Conservation (phyloP, 2,113 vertebrate genomes). For the Oryzias javanicus region DNA sequence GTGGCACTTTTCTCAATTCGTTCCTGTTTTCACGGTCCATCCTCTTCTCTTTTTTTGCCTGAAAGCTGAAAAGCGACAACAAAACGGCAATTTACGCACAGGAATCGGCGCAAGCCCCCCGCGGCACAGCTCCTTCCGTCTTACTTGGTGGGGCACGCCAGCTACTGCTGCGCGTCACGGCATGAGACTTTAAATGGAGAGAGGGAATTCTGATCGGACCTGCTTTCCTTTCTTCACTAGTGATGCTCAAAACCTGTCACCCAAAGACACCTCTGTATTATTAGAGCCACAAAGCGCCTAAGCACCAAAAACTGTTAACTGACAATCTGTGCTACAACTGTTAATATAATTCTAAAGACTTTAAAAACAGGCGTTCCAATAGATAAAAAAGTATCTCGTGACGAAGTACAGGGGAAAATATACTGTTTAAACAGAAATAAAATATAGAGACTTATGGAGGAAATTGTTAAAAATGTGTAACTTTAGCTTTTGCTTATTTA, state of each 20-base stretch:
- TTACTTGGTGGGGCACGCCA: slow-evolving; percentile 30
- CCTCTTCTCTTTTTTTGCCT: slow-evolving; percentile 63
- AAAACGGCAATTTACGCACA: slow-evolving; percentile 75
- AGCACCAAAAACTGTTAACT: too few relatives aligned
- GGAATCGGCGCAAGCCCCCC: slow-evolving; percentile 67
- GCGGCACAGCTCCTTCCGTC: slow-evolving; percentile 53
- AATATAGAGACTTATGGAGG: too few relatives aligned
- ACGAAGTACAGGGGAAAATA: too few relatives aligned
- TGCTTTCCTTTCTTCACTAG: background rate
- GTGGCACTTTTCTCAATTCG: slow-evolving; percentile 74
- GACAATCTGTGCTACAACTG: too few relatives aligned
- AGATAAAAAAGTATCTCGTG: too few relatives aligned
- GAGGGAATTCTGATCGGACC: background rate
- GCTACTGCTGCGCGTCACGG: slow-evolving; percentile 17
- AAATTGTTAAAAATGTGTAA: too few relatives aligned
- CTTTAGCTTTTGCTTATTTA: too few relatives aligned
- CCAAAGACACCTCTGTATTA: background rate
- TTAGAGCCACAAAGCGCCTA: too few relatives aligned
- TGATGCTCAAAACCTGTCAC: background rate
- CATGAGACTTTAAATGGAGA: slow-evolving; percentile 41
- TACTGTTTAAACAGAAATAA: too few relatives aligned
- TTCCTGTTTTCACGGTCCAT: slow-evolving; percentile 81
- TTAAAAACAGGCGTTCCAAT: too few relatives aligned
- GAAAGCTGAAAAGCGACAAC: slow-evolving; percentile 68
- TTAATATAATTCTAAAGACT: too few relatives aligned